Conservation (phyloP, 2,113 vertebrate genomes). For the Rana temporaria region DNA sequence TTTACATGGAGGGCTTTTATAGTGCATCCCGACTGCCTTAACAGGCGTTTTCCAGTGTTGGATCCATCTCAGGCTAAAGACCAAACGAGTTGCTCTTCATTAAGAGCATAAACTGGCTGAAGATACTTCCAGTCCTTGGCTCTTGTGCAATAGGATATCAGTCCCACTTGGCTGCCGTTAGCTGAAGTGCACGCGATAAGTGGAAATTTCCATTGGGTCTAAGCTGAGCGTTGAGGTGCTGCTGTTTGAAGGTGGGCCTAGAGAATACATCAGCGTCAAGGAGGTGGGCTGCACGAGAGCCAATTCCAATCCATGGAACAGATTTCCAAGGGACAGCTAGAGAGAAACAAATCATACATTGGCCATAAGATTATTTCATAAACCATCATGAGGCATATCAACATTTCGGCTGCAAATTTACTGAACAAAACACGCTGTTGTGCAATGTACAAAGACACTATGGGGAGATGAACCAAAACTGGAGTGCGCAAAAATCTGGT, state of each 20-base stretch:
- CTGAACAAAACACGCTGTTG: no score
- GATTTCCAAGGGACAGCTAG: slow-evolving; percentile 81
- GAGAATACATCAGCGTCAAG: slow-evolving; percentile 86
- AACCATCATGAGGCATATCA: no score
- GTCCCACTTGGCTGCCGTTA: slow-evolving; percentile 64
- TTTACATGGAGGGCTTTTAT: background rate
- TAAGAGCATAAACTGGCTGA: slow-evolving; percentile 25
- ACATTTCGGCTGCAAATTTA: no score
- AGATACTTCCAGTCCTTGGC: slow-evolving; percentile 10
- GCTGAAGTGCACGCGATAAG: slow-evolving; percentile 88
- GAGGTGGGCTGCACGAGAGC: slow-evolving; percentile 87
- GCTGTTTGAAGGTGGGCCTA: slow-evolving; percentile 79
- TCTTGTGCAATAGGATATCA: slow-evolving; percentile 23
- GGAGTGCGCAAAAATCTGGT: no score
- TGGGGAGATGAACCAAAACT: no score
- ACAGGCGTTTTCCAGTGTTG: slow-evolving; percentile 20
- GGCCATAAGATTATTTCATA: no score
- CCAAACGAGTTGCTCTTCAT: slow-evolving; percentile 9
- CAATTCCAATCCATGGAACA: slow-evolving; percentile 88
- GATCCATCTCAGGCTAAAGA: background rate
- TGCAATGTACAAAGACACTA: no score
- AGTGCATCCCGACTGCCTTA: background rate
- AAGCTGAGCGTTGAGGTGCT: slow-evolving; percentile 76
- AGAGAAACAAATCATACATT: background rate
- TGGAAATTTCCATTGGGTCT: slow-evolving; percentile 92